These are phyloP conservation scores for Poicephalus meyeri DNA, from an alignment of 2,113 vertebrate species.

Conservation along the genomic window DNA sequence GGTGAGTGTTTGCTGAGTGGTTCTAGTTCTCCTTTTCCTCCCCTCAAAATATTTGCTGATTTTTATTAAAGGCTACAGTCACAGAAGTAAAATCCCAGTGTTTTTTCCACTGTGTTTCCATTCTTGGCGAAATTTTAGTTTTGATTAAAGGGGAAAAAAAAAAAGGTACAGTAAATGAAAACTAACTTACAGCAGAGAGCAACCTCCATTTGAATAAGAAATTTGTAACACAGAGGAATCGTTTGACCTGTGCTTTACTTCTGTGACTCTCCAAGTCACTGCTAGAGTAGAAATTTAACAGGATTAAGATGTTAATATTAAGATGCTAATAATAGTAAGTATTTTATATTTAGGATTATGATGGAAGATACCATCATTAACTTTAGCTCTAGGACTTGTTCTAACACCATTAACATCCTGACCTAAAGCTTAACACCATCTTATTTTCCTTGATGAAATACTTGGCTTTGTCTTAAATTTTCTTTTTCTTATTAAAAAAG, in stretches of 20 bases:
- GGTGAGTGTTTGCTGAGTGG: background rate
- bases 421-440: conserved; percentile 58
- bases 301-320: no score
- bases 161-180: conserved; percentile 27
- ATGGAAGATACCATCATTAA: conserved; percentile 71
- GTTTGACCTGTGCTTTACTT: conserved; percentile 64
- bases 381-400: conserved; percentile 68
- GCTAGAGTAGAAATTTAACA: conserved; percentile 69
- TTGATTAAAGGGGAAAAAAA: conserved; percentile 34
- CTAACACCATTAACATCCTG: conserved; percentile 62
- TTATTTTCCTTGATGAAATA: conserved; percentile 18
- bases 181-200: conserved; percentile 25
- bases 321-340: conserved; percentile 74
- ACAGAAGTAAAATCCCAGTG: conserved; percentile 27
- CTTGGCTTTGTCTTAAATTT: conserved; percentile 67
- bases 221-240: conserved; percentile 32
- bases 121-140: conserved; percentile 61
- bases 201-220: conserved; percentile 56
- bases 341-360: conserved; percentile 74
- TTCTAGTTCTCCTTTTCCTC: background rate
- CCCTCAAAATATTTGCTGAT: background rate
- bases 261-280: conserved; percentile 58
- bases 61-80: background rate
- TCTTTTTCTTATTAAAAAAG: background rate
- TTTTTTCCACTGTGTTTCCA: conserved; percentile 3